Evolutionary conservation across 2,888 invertebrate species (phyloP), one percentile per base, ranked within the genome.

Genomic region (Limnephilus marmoratus): DNA sequence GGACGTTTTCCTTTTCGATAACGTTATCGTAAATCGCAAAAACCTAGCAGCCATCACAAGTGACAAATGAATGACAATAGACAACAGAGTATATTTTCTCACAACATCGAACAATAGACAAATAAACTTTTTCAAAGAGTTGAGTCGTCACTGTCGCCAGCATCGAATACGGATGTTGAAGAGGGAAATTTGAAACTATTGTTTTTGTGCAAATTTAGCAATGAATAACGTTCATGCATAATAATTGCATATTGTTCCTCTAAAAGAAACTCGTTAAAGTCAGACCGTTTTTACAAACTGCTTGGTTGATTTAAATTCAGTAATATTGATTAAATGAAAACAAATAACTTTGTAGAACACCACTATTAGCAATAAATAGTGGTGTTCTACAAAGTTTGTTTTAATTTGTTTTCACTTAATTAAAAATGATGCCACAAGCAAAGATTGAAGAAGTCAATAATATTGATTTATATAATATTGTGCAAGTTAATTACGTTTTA

Each of bases 1-100:
- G 90, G 90, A 82, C 91, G 92, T 93, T 92, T 83, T 90, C 87
- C 90, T 93, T 92, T 83, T 90, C 87, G 93, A 93, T 93, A 93
- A 93, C 93, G 93, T 92, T 93, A 93, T 93, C 93, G 45, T 86
- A 41, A 29, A 86, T 37, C 45, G 45, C n/a, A 41, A 29, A 18
- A 49, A 87, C 31, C 41, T 18, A 68, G 68, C 29, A 68, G 68
- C 49, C 68, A 88, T 68, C 41, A 41, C 91, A 91, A 91, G 81
- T 91, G 91, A 91, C 91, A 91, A 81, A 81, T 86, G 87, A 29
- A 68, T 34, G 13, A 37, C 37, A 29, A 88, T 53, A 88, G 88
- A 88, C 53, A 53, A 85, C 37, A 80, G 31, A 68, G 88, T 68
- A 68, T 82, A 13, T 82, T 82, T 82, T 82, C 34, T 34, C 86